Evolutionary conservation across 2,113 vertebrate genomes (phyloP).

Genomic region (Todiramphus saurophagus): DNA sequence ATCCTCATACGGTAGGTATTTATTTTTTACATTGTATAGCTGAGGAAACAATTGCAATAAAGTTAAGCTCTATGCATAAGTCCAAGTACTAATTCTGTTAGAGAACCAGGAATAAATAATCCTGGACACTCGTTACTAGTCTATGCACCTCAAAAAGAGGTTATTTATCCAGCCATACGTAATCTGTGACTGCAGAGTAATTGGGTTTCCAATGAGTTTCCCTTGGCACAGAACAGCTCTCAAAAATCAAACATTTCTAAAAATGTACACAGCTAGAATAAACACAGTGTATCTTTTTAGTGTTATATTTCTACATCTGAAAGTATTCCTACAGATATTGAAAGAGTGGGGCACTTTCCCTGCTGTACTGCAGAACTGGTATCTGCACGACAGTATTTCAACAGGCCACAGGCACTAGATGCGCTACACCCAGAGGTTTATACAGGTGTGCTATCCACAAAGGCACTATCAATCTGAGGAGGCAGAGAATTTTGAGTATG

Average conservation of each 20-base stretch:
- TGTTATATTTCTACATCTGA: background rate
- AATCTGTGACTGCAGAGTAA: background rate
- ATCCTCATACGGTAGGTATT: background rate
- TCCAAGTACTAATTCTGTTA: background rate
- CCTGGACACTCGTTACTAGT: background rate
- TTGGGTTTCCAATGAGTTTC: background rate
- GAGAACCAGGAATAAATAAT: background rate
- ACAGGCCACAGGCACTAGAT: fast-evolving
- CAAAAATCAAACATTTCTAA: background rate
- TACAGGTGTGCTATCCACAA: background rate
- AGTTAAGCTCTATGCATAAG: background rate
- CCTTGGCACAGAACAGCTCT: background rate
- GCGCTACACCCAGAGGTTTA: too few species aligned
- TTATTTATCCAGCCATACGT: background rate
- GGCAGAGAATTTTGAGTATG: background rate
- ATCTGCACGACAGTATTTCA: background rate
- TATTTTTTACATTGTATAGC: background rate
- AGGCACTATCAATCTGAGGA: background rate
- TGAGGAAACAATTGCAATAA: conserved; percentile 32
- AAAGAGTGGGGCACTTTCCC: background rate
- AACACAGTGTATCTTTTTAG: background rate
- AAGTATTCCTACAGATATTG: background rate
- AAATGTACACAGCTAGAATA: background rate
- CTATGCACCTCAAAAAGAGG: background rate
- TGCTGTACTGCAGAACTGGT: background rate